A percentile compares a stretch with the other conserved stretches of the same genome.
These are phyloP conservation scores for Passer montanus DNA, from an alignment of 2,113 vertebrate genomes.

Conservation along the genomic window DNA sequence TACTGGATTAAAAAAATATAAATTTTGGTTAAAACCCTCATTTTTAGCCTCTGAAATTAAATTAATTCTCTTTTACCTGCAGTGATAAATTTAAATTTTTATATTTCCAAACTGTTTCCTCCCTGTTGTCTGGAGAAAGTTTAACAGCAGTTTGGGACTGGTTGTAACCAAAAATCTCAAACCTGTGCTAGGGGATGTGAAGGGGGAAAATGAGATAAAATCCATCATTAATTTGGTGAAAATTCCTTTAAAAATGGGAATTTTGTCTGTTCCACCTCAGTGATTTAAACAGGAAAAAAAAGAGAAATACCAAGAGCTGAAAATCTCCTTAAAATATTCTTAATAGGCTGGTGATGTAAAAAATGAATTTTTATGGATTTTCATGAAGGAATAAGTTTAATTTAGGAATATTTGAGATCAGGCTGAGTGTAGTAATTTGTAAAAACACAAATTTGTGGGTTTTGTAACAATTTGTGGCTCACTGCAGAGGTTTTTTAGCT, in stretches of 20 bases:
- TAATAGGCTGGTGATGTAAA: neutral
- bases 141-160: neutral
- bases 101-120: neutral
- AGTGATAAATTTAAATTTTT: neutral
- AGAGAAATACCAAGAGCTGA: neutral
- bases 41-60: neutral
- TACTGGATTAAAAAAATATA: fast-evolving
- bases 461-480: neutral
- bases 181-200: neutral
- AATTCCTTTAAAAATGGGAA: neutral
- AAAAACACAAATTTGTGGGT: neutral
- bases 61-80: neutral
- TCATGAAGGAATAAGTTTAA: neutral
- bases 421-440: neutral
- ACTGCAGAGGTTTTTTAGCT: neutral
- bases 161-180: neutral
- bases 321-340: neutral
- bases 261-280: neutral
- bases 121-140: neutral
- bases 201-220: neutral
- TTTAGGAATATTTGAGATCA: neutral
- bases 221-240: neutral
- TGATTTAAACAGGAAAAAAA: neutral
- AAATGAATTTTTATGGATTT: neutral
- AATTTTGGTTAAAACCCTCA: fast-evolving